These are phyloP conservation scores for Setophaga coronata DNA, from an alignment of 2,113 vertebrate genomes.

Conservation along the genomic window DNA sequence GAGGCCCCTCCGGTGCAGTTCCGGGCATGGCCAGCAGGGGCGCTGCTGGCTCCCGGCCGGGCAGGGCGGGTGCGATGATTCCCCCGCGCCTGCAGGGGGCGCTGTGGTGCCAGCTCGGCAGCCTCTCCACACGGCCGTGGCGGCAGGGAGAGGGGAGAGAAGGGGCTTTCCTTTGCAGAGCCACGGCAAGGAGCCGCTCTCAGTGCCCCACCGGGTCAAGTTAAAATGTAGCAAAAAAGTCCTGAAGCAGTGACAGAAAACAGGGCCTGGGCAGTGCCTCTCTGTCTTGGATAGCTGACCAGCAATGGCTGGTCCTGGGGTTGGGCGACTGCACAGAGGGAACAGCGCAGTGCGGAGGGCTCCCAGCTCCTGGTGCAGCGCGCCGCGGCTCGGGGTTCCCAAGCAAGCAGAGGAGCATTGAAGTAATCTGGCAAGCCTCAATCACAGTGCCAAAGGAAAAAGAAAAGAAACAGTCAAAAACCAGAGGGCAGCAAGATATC, in stretches of 20 bases:
- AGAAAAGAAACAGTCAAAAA: background rate
- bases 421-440: background rate
- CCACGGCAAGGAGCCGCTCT: accelerated
- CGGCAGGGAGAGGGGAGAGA: no score
- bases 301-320: background rate
- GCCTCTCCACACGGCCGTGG: background rate
- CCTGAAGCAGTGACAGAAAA: no score
- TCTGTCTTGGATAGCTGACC: background rate
- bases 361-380: accelerated
- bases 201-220: accelerated
- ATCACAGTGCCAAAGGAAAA: accelerated
- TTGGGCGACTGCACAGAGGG: accelerated
- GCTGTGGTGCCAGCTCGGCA: background rate
- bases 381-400: accelerated
- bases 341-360: accelerated
- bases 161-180: background rate
- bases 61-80: background rate
- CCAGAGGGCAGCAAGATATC: no score
- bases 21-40: background rate
- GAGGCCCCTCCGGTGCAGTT: background rate
- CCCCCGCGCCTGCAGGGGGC: background rate
- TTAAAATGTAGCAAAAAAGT: background rate
- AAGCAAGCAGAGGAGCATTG: background rate
- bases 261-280: no score
- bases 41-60: background rate